Conservation (phyloP, 2,113 vertebrate genomes). For the Catharus minimus region DNA sequence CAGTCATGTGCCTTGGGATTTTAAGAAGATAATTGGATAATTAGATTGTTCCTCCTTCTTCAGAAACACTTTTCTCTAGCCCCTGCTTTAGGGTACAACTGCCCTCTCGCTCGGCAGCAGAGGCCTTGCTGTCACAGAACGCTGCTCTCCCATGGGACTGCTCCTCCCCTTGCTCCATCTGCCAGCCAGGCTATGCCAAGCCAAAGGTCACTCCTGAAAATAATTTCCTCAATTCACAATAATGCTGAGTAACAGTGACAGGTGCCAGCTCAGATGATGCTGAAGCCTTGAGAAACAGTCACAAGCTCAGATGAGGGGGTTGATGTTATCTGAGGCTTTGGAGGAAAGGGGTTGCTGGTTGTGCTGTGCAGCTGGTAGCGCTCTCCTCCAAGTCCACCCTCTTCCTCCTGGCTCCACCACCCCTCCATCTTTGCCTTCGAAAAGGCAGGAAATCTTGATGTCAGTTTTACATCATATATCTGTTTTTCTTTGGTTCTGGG, state of each 20-base stretch:
- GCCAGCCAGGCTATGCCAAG: background rate
- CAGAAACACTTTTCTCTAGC: background rate
- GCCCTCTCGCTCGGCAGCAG: background rate
- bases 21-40: background rate
- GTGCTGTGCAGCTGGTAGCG: background rate
- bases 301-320: background rate
- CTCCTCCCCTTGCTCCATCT: background rate
- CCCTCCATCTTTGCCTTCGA: background rate
- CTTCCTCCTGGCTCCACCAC: background rate
- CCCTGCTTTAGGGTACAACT: background rate
- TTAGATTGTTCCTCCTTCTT: background rate
- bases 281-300: conserved; percentile 21
- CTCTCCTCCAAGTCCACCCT: background rate
- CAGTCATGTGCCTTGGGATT: fast-evolving
- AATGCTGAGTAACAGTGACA: conserved; percentile 48
- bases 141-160: background rate
- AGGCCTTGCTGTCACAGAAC: fast-evolving
- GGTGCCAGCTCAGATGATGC: conserved; percentile 40
- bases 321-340: background rate
- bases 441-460: background rate
- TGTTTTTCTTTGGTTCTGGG: background rate
- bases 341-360: background rate
- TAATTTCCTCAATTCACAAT: background rate
- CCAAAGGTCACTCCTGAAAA: conserved; percentile 45
- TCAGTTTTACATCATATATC: background rate